These are phyloP conservation scores for Spheniscus mendiculus DNA, from an alignment of 2,113 vertebrate species.

Conservation along the genomic window DNA sequence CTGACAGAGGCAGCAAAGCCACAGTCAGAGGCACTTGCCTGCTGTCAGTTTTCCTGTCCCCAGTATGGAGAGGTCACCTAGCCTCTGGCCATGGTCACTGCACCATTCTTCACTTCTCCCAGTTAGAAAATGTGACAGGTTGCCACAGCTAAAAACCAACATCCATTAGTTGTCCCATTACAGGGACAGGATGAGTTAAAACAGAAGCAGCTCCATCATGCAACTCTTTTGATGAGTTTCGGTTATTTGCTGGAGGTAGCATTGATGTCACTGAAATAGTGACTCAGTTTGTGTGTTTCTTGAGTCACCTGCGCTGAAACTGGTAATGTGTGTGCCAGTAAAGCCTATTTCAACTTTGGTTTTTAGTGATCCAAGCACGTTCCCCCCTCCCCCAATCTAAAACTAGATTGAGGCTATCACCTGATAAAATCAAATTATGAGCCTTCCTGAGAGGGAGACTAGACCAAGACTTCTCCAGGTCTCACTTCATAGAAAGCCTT, in stretches of 20 bases:
- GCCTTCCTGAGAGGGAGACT: neutral
- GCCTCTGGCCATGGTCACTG: neutral
- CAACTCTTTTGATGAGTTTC: neutral
- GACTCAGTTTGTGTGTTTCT: neutral
- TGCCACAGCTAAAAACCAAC: neutral
- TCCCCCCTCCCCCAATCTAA: neutral
- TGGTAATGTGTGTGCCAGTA: neutral
- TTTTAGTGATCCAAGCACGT: neutral
- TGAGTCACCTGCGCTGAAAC: slow-evolving; percentile 23
- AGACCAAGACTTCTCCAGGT: neutral
- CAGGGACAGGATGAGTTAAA: neutral
- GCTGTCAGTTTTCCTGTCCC: neutral
- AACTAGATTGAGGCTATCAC: neutral
- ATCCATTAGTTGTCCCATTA: neutral
- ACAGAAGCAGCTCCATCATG: neutral
- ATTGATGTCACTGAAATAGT: neutral
- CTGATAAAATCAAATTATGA: neutral
- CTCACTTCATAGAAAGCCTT: neutral
- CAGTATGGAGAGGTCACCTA: neutral
- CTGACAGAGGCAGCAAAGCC: neutral
- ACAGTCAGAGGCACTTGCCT: neutral
- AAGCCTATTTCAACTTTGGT: neutral
- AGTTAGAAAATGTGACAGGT: neutral
- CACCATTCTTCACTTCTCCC: neutral
- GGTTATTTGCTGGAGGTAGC: neutral